Percentiles rank a stretch among this genome's conserved stretches.
Conservation (phyloP, 2,797 vertebrate genomes). For the Astyanax mexicanus region DNA sequence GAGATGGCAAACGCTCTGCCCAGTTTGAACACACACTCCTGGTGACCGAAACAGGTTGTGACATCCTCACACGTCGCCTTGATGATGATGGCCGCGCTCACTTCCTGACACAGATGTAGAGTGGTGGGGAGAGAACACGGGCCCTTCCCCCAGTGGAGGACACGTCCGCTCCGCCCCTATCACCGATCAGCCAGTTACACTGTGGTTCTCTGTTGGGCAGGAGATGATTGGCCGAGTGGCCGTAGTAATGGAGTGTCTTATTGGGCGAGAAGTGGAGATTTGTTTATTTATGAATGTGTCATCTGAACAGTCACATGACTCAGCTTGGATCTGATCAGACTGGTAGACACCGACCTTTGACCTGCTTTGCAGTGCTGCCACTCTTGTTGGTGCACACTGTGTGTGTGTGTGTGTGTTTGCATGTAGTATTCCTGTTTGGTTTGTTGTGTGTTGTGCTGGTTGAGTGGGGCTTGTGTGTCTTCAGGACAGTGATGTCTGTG, state of each 20-base stretch:
- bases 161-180: conserved; percentile 42
- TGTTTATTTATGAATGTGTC: conserved; percentile 57
- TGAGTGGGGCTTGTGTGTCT: not conserved
- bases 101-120: conserved; percentile 90
- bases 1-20: conserved; percentile 96
- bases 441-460: conserved; percentile 35
- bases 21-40: conserved; percentile 98
- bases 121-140: conserved; percentile 34
- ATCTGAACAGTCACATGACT: conserved; percentile 53
- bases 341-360: conserved; percentile 50
- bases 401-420: conserved; percentile 27
- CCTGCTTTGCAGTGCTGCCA: conserved; percentile 41
- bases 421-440: conserved; percentile 26
- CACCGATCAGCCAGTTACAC: conserved; percentile 54
- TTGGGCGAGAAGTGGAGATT: conserved; percentile 51
- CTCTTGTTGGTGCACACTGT: conserved; percentile 13
- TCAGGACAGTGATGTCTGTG: not conserved
- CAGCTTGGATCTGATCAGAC: conserved; percentile 54
- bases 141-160: conserved; percentile 40
- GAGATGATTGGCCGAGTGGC: conserved; percentile 47
- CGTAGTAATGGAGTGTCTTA: conserved; percentile 43
- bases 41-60: conserved; percentile 95
- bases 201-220: conserved; percentile 56
- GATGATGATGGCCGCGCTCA: conserved; percentile 89
- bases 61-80: conserved; percentile 90